These are phyloP conservation scores for Cavia aperea DNA, from an alignment of 2,113 vertebrate species.

Conservation along the genomic window DNA sequence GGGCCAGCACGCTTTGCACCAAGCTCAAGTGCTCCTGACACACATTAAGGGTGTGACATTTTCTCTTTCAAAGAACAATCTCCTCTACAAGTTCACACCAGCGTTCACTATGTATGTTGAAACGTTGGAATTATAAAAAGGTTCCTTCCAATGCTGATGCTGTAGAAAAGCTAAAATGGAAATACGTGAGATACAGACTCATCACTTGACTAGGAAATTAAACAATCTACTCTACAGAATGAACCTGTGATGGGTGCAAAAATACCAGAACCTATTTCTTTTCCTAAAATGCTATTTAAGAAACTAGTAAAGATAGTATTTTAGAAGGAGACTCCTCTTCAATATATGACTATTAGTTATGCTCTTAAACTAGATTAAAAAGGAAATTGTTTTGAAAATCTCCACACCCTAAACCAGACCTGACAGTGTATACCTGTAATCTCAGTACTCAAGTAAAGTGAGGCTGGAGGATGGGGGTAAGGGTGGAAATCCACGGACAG, in stretches of 20 bases:
- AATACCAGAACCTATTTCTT: not conserved
- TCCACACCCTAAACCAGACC: not conserved
- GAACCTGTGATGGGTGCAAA: not conserved
- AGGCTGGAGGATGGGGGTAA: not conserved
- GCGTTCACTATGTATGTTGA: not conserved
- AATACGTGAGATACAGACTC: not conserved
- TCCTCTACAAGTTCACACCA: slow-evolving; percentile 32
- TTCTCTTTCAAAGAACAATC: slow-evolving; percentile 49
- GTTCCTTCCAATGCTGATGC: not conserved
- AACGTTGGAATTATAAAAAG: not conserved
- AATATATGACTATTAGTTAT: not conserved
- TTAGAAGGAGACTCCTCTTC: not conserved
- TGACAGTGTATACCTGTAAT: not conserved
- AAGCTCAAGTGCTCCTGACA: slow-evolving; percentile 10
- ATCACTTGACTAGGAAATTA: not conserved
- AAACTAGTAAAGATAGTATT: not conserved
- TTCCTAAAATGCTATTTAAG: not conserved
- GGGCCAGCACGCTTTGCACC: not conserved
- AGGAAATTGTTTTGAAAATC: not conserved
- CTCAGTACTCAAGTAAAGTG: not conserved
- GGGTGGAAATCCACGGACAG: not conserved
- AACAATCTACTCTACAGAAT: slow-evolving; percentile 34
- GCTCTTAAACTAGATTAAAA: not conserved
- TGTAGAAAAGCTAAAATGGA: slow-evolving; percentile 17
- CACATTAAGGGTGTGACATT: not conserved